These are phyloP conservation scores for Heliconius melpomene DNA, from an alignment of 1,140 invertebrate genomes.

Conservation along the genomic window DNA sequence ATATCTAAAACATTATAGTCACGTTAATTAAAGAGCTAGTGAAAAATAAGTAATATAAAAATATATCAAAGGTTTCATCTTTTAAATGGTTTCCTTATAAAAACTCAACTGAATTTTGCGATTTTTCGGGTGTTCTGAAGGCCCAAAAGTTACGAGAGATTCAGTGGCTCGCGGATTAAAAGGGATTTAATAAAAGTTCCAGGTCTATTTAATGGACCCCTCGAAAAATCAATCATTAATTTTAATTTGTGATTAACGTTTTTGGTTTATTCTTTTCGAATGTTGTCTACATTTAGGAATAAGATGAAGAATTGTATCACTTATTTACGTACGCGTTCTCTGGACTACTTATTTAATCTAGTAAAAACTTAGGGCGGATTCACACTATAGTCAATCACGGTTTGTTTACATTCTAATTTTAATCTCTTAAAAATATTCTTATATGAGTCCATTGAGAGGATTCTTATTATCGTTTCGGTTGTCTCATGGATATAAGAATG, in stretches of 20 bases:
- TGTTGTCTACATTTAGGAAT: background rate
- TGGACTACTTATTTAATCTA: no score
- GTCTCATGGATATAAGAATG: no score
- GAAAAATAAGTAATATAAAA: background rate
- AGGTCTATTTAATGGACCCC: slow-evolving; percentile 35
- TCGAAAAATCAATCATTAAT: slow-evolving; percentile 40
- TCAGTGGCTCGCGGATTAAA: slow-evolving; percentile 39
- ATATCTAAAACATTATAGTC: background rate
- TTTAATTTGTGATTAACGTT: slow-evolving; percentile 28
- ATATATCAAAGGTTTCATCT: background rate
- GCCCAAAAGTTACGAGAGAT: slow-evolving; percentile 40
- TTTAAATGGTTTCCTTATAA: slow-evolving; percentile 12
- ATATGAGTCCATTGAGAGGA: no score
- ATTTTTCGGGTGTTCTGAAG: slow-evolving; percentile 22
- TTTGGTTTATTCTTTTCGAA: background rate
- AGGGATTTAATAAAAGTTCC: slow-evolving; percentile 40
- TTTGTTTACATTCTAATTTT: no score
- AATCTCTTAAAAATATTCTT: no score
- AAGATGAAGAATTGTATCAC: background rate
- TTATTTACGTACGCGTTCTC: no score
- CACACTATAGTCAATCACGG: no score
- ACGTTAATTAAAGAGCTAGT: background rate
- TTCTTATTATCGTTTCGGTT: no score
- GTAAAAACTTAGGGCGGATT: no score
- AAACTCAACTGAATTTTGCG: background rate